These are phyloP conservation scores for Agriopis leucophaearia DNA, from an alignment of 2,888 invertebrate genomes.

Conservation along the genomic window DNA sequence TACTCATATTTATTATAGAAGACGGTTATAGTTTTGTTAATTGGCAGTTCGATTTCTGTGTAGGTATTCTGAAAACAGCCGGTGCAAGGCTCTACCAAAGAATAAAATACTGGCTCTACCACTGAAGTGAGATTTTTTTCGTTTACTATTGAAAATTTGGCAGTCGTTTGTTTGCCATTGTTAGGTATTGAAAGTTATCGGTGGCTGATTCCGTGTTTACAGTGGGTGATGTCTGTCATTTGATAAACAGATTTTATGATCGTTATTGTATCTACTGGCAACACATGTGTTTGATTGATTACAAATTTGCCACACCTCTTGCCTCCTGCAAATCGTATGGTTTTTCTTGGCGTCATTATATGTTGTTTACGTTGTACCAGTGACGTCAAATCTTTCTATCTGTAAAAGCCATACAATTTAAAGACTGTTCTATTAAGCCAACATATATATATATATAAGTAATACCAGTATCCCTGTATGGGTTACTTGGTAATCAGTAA, in stretches of 20 bases:
- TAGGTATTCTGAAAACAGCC: background rate
- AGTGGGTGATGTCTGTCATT: slow-evolving; percentile 39
- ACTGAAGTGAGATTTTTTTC: too few species aligned
- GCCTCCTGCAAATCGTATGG: slow-evolving; percentile 28
- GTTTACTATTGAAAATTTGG: background rate
- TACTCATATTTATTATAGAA: background rate
- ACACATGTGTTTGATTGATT: slow-evolving; percentile 46
- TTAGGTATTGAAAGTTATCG: slow-evolving; percentile 21
- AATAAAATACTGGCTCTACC: background rate
- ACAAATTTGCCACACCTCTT: slow-evolving; percentile 34
- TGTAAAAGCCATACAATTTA: too few species aligned
- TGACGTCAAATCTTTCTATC: background rate
- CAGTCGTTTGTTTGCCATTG: slow-evolving; percentile 10
- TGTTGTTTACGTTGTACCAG: slow-evolving; percentile 12
- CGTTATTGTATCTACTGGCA: slow-evolving; percentile 32
- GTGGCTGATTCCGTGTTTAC: slow-evolving; percentile 40
- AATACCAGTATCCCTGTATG: too few species aligned
- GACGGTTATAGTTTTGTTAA: too few species aligned
- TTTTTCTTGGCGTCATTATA: slow-evolving; percentile 26
- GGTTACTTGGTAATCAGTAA: too few species aligned
- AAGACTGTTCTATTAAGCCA: too few species aligned
- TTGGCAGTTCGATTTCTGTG: background rate
- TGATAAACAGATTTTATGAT: slow-evolving; percentile 46
- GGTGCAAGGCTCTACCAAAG: slow-evolving; percentile 4
- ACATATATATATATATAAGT: too few species aligned